These are phyloP conservation scores for Sebastes vulpes DNA, from an alignment of 2,797 vertebrate species.

Conservation along the genomic window DNA sequence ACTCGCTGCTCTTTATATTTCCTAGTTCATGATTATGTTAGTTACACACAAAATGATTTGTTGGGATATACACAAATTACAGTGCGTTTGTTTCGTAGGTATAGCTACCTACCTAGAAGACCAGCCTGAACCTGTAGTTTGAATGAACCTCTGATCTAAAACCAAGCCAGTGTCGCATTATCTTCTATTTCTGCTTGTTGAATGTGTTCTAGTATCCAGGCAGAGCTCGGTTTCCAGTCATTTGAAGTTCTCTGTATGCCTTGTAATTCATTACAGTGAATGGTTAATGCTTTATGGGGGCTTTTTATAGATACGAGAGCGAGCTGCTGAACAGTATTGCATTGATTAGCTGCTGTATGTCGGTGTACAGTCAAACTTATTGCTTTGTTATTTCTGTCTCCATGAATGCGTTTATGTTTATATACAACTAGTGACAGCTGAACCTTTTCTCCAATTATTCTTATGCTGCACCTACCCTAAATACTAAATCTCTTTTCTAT, in stretches of 20 bases:
- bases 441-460: not conserved
- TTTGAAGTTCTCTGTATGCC: not conserved
- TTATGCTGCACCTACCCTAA: not conserved
- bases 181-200: not conserved
- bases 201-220: not conserved
- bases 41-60: too few relatives aligned
- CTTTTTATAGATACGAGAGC: not conserved
- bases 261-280: not conserved
- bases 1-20: too few relatives aligned
- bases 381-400: not conserved
- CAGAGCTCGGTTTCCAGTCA: not conserved
- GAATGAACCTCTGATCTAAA: not conserved
- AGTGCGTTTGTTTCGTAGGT: fast-evolving
- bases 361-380: not conserved
- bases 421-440: too few relatives aligned
- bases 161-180: not conserved
- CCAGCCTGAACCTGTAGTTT: not conserved
- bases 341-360: not conserved
- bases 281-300: not conserved
- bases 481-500: not conserved
- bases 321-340: not conserved
- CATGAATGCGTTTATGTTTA: not conserved
- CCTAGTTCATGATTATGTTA: too few relatives aligned
- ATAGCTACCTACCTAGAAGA: too few relatives aligned
- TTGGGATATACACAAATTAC: too few relatives aligned